Conservation (phyloP, 2,797 vertebrate species). For the Mycteria americana region DNA sequence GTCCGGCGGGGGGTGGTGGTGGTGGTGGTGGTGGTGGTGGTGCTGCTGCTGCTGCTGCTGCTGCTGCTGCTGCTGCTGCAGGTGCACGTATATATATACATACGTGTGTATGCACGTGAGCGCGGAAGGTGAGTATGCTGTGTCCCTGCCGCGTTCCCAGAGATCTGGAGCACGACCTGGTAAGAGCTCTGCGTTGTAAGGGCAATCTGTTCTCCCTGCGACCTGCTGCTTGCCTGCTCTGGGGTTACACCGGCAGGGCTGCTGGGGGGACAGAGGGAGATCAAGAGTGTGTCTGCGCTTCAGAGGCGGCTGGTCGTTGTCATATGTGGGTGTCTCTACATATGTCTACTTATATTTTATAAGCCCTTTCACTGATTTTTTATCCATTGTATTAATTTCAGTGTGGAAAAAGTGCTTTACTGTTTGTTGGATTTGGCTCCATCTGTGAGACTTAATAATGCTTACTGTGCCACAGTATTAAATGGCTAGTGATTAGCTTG, state of each 20-base stretch:
- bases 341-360: rapidly evolving
- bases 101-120: rapidly evolving
- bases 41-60: too few relatives aligned
- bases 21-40: too few relatives aligned
- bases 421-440: rapidly evolving
- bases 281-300: too few relatives aligned
- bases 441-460: rapidly evolving
- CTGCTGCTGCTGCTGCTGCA: too few relatives aligned
- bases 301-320: not conserved
- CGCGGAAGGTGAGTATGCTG: not conserved
- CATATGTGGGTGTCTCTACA: rapidly evolving
- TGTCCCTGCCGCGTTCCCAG: rapidly evolving
- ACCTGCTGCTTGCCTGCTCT: rapidly evolving
- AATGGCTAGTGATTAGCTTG: rapidly evolving
- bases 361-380: not conserved
- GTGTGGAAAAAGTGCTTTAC: not conserved
- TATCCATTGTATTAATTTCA: rapidly evolving
- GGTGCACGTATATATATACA: rapidly evolving
- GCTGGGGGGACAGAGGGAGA: rapidly evolving
- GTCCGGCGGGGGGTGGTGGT: not conserved
- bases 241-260: rapidly evolving
- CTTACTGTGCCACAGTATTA: not conserved
- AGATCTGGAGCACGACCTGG: too few relatives aligned
- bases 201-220: too few relatives aligned
- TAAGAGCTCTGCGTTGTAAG: not conserved